Conservation (phyloP, 2,797 vertebrate genomes). For the Channa striata region DNA sequence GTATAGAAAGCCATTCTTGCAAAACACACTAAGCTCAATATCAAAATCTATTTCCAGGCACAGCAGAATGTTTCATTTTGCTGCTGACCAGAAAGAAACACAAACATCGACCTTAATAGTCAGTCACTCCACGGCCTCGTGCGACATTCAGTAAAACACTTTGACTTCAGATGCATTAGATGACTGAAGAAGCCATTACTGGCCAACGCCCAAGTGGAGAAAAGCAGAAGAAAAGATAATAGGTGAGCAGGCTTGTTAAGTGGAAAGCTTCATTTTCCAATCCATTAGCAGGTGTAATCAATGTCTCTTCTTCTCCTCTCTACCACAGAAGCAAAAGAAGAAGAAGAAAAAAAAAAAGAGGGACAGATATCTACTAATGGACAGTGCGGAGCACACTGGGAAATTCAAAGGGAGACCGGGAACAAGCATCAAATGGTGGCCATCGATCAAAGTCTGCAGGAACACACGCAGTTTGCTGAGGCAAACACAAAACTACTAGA, state of each 20-base stretch:
- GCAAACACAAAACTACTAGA: slow-evolving; percentile 39
- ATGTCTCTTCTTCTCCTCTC: slow-evolving; percentile 50
- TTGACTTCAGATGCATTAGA: slow-evolving; percentile 5
- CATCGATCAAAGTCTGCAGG: slow-evolving; percentile 57
- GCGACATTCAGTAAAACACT: slow-evolving; percentile 29
- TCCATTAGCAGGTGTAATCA: slow-evolving; percentile 71
- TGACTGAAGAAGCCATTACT: neutral
- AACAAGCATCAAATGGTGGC: slow-evolving; percentile 23
- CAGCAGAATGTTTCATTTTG: slow-evolving; percentile 49
- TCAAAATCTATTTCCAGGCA: slow-evolving; percentile 59
- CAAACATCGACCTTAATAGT: slow-evolving; percentile 42
- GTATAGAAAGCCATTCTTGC: slow-evolving; percentile 59
- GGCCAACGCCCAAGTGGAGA: slow-evolving; percentile 19
- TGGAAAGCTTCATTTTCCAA: slow-evolving; percentile 60
- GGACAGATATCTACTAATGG: slow-evolving; percentile 65
- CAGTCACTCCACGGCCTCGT: slow-evolving; percentile 1
- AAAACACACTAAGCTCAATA: slow-evolving; percentile 53
- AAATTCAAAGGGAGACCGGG: slow-evolving; percentile 25
- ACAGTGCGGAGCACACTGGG: slow-evolving; percentile 26
- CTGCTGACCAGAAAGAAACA: slow-evolving; percentile 46
- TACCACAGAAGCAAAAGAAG: slow-evolving; percentile 6
- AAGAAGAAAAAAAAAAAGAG: slow-evolving; percentile 10
- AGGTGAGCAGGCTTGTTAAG: slow-evolving; percentile 29
- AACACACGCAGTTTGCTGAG: slow-evolving; percentile 40
- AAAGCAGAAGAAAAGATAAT: slow-evolving; percentile 36